Conservation (phyloP, 2,113 vertebrate genomes). For the Hippocampus zosterae region DNA sequence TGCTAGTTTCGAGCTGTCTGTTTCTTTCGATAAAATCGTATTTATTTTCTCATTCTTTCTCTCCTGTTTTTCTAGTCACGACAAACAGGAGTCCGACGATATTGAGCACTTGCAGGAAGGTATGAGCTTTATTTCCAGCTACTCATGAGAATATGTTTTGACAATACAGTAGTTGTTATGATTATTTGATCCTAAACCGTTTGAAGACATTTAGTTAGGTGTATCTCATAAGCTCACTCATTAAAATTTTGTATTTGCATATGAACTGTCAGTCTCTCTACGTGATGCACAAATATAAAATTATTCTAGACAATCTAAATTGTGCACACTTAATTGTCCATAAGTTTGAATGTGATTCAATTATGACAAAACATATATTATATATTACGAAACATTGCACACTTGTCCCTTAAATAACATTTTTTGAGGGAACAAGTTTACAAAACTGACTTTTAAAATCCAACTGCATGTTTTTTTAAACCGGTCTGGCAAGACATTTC, state of each 20-base stretch:
- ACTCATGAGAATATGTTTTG: neutral
- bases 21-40: neutral
- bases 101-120: conserved; percentile 87
- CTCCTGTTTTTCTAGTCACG: conserved; percentile 74
- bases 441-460: too few species aligned
- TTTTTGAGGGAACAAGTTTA: too few species aligned
- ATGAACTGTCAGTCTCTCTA: neutral
- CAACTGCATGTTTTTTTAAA: too few species aligned
- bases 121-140: conserved; percentile 38
- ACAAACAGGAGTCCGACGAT: conserved; percentile 86
- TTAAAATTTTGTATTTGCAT: neutral
- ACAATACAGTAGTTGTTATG: neutral
- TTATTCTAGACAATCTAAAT: too few species aligned
- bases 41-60: conserved; percentile 3
- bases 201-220: too few species aligned
- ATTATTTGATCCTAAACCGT: neutral
- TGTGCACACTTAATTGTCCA: too few species aligned
- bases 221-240: neutral
- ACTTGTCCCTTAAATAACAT: too few species aligned
- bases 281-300: neutral
- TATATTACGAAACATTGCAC: too few species aligned
- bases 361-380: too few species aligned
- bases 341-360: too few species aligned
- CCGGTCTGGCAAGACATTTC: too few species aligned
- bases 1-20: neutral